A percentile compares a stretch with the other conserved stretches of the same genome.
phyloP scores from a whole-genome alignment of 2,888 invertebrate species.

The Andrena minutula region DNA sequence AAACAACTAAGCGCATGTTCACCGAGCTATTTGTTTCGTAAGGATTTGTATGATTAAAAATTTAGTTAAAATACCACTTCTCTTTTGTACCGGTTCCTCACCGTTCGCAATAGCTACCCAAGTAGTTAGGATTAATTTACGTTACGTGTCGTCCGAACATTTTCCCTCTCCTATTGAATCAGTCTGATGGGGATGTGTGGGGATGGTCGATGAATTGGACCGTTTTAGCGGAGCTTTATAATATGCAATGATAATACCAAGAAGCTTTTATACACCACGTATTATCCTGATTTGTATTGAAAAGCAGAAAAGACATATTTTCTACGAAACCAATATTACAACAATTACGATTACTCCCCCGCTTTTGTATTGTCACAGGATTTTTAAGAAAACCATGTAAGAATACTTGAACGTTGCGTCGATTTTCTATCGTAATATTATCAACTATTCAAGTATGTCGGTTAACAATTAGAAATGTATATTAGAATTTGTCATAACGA shows the following conservation, averaged over 20 bases:
- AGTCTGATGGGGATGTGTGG: neutral
- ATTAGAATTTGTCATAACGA: conserved; percentile 30
- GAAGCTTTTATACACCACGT: conserved; percentile 51
- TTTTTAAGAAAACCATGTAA: conserved; percentile 36
- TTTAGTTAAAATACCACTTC: conserved; percentile 28
- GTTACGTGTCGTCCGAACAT: conserved; percentile 18
- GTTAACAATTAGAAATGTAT: conserved; percentile 39
- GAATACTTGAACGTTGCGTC: conserved; percentile 19
- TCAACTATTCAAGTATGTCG: conserved; percentile 27
- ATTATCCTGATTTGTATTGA: conserved; percentile 56
- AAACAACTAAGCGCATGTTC: conserved; percentile 22
- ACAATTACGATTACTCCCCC: conserved; percentile 43
- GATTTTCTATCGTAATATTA: conserved; percentile 30
- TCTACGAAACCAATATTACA: conserved; percentile 49
- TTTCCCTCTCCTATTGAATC: conserved; percentile 27
- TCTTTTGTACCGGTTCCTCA: conserved; percentile 34
- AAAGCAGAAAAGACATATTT: conserved; percentile 50
- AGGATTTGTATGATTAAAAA: conserved; percentile 46
- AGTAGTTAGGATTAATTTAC: no score
- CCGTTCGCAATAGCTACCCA: conserved; percentile 23
- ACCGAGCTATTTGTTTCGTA: conserved; percentile 34
- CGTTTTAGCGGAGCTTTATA: conserved; percentile 37
- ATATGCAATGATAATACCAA: conserved; percentile 51
- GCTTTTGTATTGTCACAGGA: conserved; percentile 43
- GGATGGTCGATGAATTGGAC: conserved; percentile 29